Evolutionary conservation across 1,140 invertebrate genomes (phyloP), one percentile per base, ranked within the genome.

Genomic region (Papilio polytes): DNA sequence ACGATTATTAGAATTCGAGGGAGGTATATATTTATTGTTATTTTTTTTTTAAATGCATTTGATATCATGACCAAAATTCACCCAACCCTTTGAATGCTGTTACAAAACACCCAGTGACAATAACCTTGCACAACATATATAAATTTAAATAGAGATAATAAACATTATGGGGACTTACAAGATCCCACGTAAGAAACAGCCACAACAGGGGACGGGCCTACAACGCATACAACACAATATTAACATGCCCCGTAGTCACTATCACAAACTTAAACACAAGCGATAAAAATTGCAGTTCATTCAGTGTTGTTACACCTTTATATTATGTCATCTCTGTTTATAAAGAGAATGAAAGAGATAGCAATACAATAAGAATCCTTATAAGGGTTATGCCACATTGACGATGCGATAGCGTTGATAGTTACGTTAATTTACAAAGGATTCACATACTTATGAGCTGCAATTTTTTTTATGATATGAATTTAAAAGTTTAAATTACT

Each of bases 181-280:
- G 88, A 92, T 94, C 93, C 93, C 93, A 94, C 86, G 93, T 94
- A 88, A 94, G 93, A 93, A 94, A 93, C 93, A 92, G 93, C 93
- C 93, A 94, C 92, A 94, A 94, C 93, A 94, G 91, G 90, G 93
- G 92, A 84, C 86, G 89, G 88, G 90, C 92, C 93, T 94, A 94
- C 82, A 90, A 91, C 87, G 91, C 88, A 93, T 89, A 94, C 83
- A 93, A 92, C 80, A 91, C 83, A 86, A 92, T 84, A 87, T 93
- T 89, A 90, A 91, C 86, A 90, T 88, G 89, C 89, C 87, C 86
- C 84, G 83, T 80, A 85, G 86, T 80, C 36, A 59, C 83, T 73
- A 80, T 73, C 80, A 82, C 36, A 82, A 15, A 82, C 80, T 66
- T 63, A 81, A 31, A 31, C 63, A 70, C 63, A 31, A 26, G 59